Base-by-base conservation (phyloP, 2,797 vertebrate genomes). In the Amblyraja radiata region DNA sequence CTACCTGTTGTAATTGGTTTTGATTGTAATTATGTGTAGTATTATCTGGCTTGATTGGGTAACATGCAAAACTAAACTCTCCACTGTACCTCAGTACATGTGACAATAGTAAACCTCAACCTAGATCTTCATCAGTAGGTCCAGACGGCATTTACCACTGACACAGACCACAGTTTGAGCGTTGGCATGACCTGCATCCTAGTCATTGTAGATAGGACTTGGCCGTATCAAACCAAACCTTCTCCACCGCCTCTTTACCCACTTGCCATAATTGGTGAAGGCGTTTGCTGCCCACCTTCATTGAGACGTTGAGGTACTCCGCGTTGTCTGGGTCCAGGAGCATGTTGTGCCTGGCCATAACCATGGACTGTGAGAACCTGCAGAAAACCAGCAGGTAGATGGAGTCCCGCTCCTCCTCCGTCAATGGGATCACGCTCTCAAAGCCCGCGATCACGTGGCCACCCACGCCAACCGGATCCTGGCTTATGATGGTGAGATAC, bases 361-460 rank as follows among this genome's bases (percentile, higher is more conserved):
- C n/a, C 32, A 84, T 58, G 4, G 77, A 81, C 54, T 93, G 93
- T 25, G 61, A 65, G 65, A 81, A 46, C 76, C 93, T 25, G 25
- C 93, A 84, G 28, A 81, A 77, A 54, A 93, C 93, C 93, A 93
- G 16, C 77, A 65, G 23, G 6, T 80, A 81, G 8, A 93, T 14
- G 8, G 80, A 25, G 0, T 21, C 93, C 16, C 46, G 18, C 54
- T 93, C 93, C 2, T 81, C 77, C 32, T 78, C 39, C 11, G 28
- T 65, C 77, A 93, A 54, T 6, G 77, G 93, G 32, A 93, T 36
- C 28, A 93, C 65, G 13, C 93, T 93, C 77, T 93, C 93, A 13
- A 80, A 93, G 77, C 93, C 93, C 1, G 93, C 93, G 6, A 93
- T 78, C 1, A 65, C 58, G 0, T 93, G 93, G 8, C 93, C 77